A percentile compares a stretch with the other conserved stretches of the same genome.
Conservation (phyloP, 1,140 invertebrate species). For the Stegodyphus dumicola region DNA sequence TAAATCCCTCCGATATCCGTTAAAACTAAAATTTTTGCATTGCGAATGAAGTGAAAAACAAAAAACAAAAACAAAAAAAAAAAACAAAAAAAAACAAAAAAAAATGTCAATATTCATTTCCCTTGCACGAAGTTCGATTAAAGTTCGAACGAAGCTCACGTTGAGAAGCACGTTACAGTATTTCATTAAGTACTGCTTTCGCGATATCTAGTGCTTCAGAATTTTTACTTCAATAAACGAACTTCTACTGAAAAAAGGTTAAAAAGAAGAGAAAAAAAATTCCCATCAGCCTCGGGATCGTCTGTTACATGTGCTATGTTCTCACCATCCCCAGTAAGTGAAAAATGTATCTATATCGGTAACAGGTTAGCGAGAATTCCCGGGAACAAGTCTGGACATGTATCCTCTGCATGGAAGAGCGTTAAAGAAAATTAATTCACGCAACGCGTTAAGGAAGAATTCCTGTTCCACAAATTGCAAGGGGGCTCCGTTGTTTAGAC, state of each 20-base stretch:
- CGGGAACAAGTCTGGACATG: no score
- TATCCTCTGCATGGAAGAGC: neutral
- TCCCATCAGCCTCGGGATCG: conserved; percentile 37
- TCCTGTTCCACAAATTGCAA: conserved; percentile 19
- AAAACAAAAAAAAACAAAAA: no score
- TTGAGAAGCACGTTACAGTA: neutral
- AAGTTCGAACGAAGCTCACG: neutral
- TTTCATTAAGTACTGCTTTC: conserved; percentile 57
- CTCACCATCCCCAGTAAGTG: conserved; percentile 11
- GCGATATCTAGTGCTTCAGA: neutral
- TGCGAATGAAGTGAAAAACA: neutral
- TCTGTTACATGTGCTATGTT: conserved; percentile 49
- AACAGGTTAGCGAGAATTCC: conserved; percentile 36
- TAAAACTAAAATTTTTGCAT: neutral
- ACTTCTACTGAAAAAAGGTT: conserved; percentile 29
- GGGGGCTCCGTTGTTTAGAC: conserved; percentile 24
- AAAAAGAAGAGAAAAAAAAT: conserved; percentile 37
- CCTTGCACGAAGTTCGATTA: conserved; percentile 19
- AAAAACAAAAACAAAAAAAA: no score
- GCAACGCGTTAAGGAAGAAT: conserved; percentile 24
- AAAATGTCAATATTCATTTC: conserved; percentile 53
- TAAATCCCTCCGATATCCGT: no score
- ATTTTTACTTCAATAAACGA: neutral
- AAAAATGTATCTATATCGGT: conserved; percentile 46
- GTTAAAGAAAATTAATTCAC: conserved; percentile 53